phyloP scores from a whole-genome alignment of 1,140 invertebrate genomes.

The Lepidurus arcticus region DNA sequence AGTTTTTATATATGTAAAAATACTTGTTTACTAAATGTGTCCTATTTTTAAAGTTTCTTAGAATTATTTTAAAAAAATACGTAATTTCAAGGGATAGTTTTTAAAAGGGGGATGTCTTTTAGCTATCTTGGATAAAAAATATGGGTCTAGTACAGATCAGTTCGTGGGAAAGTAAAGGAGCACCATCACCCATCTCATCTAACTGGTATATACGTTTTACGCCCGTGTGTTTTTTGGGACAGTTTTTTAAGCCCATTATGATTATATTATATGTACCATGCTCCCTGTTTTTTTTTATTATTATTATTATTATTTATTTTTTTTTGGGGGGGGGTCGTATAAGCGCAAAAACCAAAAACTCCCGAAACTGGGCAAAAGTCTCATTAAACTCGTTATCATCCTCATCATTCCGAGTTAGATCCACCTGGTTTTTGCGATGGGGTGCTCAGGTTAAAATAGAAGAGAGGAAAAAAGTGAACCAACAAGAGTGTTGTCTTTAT shows the following conservation, averaged over 20 bases:
- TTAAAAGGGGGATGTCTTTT: too few relatives aligned
- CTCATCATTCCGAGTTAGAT: constrained; percentile 19
- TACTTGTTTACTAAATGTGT: too few relatives aligned
- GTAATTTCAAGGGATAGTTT: too few relatives aligned
- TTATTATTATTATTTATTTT: neutral
- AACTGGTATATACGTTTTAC: neutral
- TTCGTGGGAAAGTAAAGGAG: neutral
- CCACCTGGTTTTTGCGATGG: neutral
- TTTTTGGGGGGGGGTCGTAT: too few relatives aligned
- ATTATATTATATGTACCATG: neutral
- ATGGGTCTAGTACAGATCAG: neutral
- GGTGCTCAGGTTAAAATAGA: too few relatives aligned
- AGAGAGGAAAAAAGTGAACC: neutral
- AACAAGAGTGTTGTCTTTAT: neutral
- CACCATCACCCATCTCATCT: neutral
- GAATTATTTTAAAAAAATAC: too few relatives aligned
- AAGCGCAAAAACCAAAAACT: neutral
- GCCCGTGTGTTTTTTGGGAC: neutral
- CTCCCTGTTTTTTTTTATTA: neutral
- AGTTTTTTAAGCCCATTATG: neutral
- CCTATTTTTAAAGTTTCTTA: too few relatives aligned
- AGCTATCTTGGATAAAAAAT: neutral
- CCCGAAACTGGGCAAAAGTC: neutral
- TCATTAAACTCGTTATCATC: constrained; percentile 20
- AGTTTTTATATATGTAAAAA: too few relatives aligned